Evolutionary conservation across 1,140 invertebrate species (phyloP), one percentile per base, ranked within the genome.

Genomic region (Epicauta chinensis): DNA sequence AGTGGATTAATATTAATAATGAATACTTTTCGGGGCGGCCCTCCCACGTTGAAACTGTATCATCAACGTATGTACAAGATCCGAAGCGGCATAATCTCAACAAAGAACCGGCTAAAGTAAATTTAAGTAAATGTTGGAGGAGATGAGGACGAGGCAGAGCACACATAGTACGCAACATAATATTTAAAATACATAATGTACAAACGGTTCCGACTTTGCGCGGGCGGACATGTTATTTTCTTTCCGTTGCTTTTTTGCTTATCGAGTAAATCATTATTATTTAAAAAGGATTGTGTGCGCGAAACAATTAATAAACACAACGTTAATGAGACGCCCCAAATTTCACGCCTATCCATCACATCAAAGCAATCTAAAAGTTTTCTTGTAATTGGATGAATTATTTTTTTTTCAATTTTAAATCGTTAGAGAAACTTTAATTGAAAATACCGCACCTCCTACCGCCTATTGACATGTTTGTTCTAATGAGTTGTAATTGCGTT

Each of bases 1-100:
- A 50, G 37, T 23, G 23, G 23, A 7, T 3, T 23, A 13, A 45
- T 53, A 53, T 53, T 53, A 46, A 59, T 59, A 55, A 53, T 50
- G 53, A 55, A 55, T 59, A 55, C 49, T 56, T 49, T 43, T 45
- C 4, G 23, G 23, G n/a, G n/a, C n/a, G 31, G 57, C 49, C 57
- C 57, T 59, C 57, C 57, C 57, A 59, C 57, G 57, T 55, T 48
- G 57, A 50, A 55, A 51, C 48, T 55, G 57, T 59, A 55, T 53
- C 53, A 45, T 48, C 31, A 55, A 41, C 32, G 40, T n/a, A 23
- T 23, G 23, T 5, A 23, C 17, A 47, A 48, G 7, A 43, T 23
- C 23, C n/a, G 35, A 36, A 29, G 52, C 55, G 55, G 55, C 30
- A 23, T 23, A 30, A 47, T 31, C 48, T 23, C 23, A 23, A 52